Percentiles rank a stretch among this genome's conserved stretches.
phyloP scores from a whole-genome alignment of 1,140 invertebrate genomes.

The Drosophila nigrodunni region DNA sequence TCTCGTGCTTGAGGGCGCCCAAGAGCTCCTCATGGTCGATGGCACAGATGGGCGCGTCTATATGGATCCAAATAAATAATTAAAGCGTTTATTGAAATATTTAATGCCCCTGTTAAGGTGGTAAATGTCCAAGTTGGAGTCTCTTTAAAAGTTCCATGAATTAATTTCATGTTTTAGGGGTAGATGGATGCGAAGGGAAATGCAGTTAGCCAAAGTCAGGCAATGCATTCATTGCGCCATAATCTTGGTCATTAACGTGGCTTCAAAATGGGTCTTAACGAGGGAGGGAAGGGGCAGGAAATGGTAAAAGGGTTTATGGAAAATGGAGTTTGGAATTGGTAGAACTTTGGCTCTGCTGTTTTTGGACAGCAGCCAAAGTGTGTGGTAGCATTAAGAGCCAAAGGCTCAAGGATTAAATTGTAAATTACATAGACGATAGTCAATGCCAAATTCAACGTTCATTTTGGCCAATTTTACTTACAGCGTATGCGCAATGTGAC shows the following conservation, averaged over 20 bases:
- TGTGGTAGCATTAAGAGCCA: conserved; percentile 73
- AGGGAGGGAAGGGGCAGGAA: background rate
- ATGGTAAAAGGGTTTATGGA: background rate
- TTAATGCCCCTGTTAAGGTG: conserved; percentile 52
- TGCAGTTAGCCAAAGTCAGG: conserved; percentile 45
- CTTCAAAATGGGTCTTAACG: background rate
- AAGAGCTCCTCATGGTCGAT: conserved; percentile 90
- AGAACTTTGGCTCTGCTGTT: conserved; percentile 47
- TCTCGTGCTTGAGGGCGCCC: conserved; percentile 94
- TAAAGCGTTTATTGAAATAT: conserved; percentile 68
- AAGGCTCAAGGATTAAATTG: conserved; percentile 82
- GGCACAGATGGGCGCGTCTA: conserved; percentile 93
- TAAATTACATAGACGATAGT: conserved; percentile 77
- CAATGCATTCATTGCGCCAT: conserved; percentile 80
- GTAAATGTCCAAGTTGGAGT: conserved; percentile 7
- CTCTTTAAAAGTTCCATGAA: conserved; percentile 61
- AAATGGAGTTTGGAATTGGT: background rate
- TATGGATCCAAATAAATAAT: conserved; percentile 83
- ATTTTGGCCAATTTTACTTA: conserved; percentile 86
- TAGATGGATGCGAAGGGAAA: background rate
- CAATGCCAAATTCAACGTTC: conserved; percentile 70
- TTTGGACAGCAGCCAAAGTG: conserved; percentile 67
- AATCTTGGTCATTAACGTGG: conserved; percentile 80
- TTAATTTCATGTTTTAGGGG: conserved; percentile 62
- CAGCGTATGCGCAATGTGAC: conserved; percentile 92